Base-by-base conservation (phyloP, 1,140 invertebrate species). In the Drosophila setifemur region DNA sequence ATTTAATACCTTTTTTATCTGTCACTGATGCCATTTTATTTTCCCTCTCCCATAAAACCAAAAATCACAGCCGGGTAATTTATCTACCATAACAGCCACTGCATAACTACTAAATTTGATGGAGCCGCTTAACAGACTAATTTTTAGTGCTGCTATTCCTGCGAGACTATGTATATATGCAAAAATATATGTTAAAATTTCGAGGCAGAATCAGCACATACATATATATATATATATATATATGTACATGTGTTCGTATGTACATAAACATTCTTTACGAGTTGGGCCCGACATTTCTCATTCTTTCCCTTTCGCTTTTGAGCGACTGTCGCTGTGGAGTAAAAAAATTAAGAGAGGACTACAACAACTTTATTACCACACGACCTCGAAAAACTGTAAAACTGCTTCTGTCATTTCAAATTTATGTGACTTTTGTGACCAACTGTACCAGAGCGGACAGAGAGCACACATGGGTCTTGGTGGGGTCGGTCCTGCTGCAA, bases 381-480 rank as follows among this genome's bases (percentile, higher is more conserved):
- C 66, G 75, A 86, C 79, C 74, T 86, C 79, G 60, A 85, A 85
- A 83, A 72, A 85, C 79, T 85, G 67, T 81, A 79, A 85, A 85
- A 85, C 71, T 71, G 60, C 52, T 86, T 71, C 81, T 86, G 81
- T 85, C 81, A 86, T 85, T 85, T 68, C 71, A 85, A 85, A 85
- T 85, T 85, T 85, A 85, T 85, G 81, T 74, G 75, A 75, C 57
- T 85, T 85, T 85, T 85, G 81, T 85, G 75, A 75, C 75, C 75
- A 74, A 81, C 75, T 63, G 60, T 70, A 49, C 35, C 28, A 31
- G 33, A n/a, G 35, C 7, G 28, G 47, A 12, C 47, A n/a, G 2
- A 11, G 12, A 45, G 29, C 26, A 50, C 52, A 52, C 58, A 53
- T 45, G 37, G 35, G 47, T 19, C 12, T 37, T 45, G 45, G 25